These are phyloP conservation scores for Temnothorax rugatulus DNA, from an alignment of 2,888 invertebrate species.

Conservation along the genomic window DNA sequence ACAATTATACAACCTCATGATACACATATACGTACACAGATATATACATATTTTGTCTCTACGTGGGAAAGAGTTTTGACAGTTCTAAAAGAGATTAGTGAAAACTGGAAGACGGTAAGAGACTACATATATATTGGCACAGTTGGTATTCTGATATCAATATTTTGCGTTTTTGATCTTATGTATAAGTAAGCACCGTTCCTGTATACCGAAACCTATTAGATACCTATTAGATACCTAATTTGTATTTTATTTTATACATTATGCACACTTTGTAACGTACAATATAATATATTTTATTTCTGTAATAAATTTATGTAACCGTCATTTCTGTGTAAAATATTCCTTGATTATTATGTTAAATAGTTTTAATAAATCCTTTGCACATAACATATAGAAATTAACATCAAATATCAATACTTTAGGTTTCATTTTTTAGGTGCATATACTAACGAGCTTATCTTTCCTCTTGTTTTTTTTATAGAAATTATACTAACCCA, in stretches of 20 bases:
- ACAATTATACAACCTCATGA: neutral
- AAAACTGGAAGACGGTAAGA: slow-evolving; percentile 49
- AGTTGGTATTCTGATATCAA: slow-evolving; percentile 32
- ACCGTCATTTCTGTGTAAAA: slow-evolving; percentile 20
- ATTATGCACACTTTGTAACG: slow-evolving; percentile 3
- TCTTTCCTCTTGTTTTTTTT: slow-evolving; percentile 23
- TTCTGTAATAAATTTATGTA: slow-evolving; percentile 43
- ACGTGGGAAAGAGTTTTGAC: slow-evolving; percentile 7
- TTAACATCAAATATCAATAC: neutral
- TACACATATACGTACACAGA: neutral
- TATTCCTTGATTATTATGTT: slow-evolving; percentile 14
- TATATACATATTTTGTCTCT: slow-evolving; percentile 9
- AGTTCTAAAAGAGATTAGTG: neutral
- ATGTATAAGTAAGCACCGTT: slow-evolving; percentile 29
- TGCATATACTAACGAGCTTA: slow-evolving; percentile 12
- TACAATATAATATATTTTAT: slow-evolving; percentile 19
- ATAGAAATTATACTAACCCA: slow-evolving; percentile 26
- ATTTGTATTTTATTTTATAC: slow-evolving; percentile 31
- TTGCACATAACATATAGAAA: slow-evolving; percentile 4
- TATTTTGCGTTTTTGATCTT: slow-evolving; percentile 43
- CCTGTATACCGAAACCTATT: neutral
- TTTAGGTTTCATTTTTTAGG: neutral
- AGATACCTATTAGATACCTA: neutral
- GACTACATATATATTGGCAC: slow-evolving; percentile 38
- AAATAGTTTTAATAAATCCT: neutral